Percentiles rank a stretch among this genome's conserved stretches.
Conservation (phyloP, 2,888 invertebrate genomes). For the Plagiodera versicolora region DNA sequence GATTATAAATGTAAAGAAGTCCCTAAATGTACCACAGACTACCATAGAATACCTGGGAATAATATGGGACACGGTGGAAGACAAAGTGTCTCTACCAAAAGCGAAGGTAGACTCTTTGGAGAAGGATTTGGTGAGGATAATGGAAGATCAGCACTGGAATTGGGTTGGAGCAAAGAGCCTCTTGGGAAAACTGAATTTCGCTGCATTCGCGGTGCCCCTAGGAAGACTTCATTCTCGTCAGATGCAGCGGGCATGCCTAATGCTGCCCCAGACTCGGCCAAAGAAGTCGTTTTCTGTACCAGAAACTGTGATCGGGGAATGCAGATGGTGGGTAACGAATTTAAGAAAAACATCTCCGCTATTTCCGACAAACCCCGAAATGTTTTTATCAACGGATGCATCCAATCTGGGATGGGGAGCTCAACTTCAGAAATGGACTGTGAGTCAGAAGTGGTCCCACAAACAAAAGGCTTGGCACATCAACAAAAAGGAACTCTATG, state of each 20-base stretch:
- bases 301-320: constrained; percentile 5
- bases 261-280: neutral
- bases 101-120: neutral
- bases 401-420: constrained; percentile 28
- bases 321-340: constrained; percentile 26
- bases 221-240: constrained; percentile 15
- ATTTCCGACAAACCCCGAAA: constrained; percentile 18
- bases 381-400: constrained; percentile 31
- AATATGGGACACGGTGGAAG: neutral
- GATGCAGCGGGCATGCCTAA: constrained; percentile 8
- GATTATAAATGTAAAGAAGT: neutral
- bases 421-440: constrained; percentile 3
- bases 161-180: constrained; percentile 18
- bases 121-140: neutral
- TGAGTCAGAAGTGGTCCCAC: constrained; percentile 18
- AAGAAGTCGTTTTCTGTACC: neutral
- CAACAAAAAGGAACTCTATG: constrained; percentile 29
- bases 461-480: constrained; percentile 29
- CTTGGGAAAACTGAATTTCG: constrained; percentile 18
- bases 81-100: neutral
- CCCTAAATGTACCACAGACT: neutral
- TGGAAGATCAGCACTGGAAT: constrained; percentile 2
- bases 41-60: neutral
- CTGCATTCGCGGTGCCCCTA: constrained; percentile 17
- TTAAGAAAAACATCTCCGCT: constrained; percentile 1